A percentile compares a stretch with the other conserved stretches of the same genome.
Evolutionary conservation across 37 sponge, comb jelly and placozoan genomes (phyloP).

Genomic region (Geodia barretti): DNA sequence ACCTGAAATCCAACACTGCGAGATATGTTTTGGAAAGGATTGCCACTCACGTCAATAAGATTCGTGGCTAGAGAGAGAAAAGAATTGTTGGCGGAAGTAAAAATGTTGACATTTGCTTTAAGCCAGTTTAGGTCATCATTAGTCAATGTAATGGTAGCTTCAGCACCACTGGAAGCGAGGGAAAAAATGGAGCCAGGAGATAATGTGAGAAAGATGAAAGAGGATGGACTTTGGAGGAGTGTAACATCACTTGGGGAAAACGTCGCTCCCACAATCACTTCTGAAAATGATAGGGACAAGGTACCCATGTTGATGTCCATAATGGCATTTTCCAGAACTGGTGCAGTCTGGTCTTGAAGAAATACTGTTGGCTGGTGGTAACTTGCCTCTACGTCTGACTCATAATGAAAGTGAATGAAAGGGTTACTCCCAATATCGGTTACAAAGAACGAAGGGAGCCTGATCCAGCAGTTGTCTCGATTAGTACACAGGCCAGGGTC

Average conservation of each 20-base stretch:
- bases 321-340: neutral
- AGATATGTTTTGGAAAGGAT: conserved; percentile 9
- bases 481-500: conserved; percentile 30
- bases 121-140: conserved; percentile 10
- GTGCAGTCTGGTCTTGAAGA: conserved; percentile 25
- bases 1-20: neutral
- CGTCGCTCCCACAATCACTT: conserved; percentile 1
- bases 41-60: conserved; percentile 20
- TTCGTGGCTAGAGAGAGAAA: neutral
- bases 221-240: neutral
- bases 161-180: neutral
- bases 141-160: neutral
- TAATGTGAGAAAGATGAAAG: neutral
- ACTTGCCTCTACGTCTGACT: conserved; percentile 17
- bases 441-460: conserved; percentile 30
- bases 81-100: neutral
- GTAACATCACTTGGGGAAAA: conserved; percentile 17
- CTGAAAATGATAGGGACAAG: conserved; percentile 5
- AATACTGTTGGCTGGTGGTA: conserved; percentile 37
- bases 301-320: conserved; percentile 15
- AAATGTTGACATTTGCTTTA: conserved; percentile 6
- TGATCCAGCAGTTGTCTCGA: conserved; percentile 29
- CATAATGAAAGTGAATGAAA: conserved; percentile 17
- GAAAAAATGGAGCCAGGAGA: neutral
- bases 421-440: conserved; percentile 42